Evolutionary conservation across 1,140 invertebrate species (phyloP).

Genomic region (Drosophila ficusphila): DNA sequence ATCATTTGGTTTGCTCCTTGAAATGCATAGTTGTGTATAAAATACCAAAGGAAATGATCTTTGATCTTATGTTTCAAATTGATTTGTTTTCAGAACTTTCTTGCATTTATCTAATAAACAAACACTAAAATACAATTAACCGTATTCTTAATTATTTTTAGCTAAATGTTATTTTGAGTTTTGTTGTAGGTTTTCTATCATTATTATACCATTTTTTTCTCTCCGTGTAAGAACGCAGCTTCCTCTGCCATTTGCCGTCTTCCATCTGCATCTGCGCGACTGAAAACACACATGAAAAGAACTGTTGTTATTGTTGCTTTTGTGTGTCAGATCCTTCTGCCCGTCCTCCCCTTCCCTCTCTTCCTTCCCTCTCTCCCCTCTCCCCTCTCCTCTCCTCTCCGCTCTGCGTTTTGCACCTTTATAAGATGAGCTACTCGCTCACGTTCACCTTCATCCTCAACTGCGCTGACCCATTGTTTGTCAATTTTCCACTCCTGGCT

Average conservation of each 20-base stretch:
- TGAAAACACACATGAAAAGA: conserved; percentile 15
- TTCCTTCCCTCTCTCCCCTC: neutral
- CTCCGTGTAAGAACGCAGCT: conserved; percentile 3
- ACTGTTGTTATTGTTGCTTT: conserved; percentile 41
- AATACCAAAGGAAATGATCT: too few species aligned
- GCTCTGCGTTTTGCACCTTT: conserved; percentile 21
- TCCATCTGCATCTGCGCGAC: conserved; percentile 42
- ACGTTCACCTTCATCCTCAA: conserved; percentile 30
- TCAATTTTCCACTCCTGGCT: conserved; percentile 78
- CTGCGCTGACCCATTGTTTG: conserved; percentile 64
- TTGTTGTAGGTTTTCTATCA: neutral
- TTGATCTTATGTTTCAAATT: too few species aligned
- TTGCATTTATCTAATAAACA: too few species aligned
- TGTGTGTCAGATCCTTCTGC: conserved; percentile 52
- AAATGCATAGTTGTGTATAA: too few species aligned
- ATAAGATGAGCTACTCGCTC: conserved; percentile 17
- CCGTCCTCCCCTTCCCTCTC: conserved; percentile 10
- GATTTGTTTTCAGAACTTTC: too few species aligned
- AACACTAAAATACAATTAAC: too few species aligned
- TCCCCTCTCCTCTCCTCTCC: conserved; percentile 7
- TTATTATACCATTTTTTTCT: too few species aligned
- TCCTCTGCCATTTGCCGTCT: conserved; percentile 35
- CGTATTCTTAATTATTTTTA: too few species aligned
- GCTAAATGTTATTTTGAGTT: neutral
- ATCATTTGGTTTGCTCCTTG: too few species aligned